These are phyloP conservation scores for Lonchura striata DNA, from an alignment of 2,113 vertebrate genomes.

Conservation along the genomic window DNA sequence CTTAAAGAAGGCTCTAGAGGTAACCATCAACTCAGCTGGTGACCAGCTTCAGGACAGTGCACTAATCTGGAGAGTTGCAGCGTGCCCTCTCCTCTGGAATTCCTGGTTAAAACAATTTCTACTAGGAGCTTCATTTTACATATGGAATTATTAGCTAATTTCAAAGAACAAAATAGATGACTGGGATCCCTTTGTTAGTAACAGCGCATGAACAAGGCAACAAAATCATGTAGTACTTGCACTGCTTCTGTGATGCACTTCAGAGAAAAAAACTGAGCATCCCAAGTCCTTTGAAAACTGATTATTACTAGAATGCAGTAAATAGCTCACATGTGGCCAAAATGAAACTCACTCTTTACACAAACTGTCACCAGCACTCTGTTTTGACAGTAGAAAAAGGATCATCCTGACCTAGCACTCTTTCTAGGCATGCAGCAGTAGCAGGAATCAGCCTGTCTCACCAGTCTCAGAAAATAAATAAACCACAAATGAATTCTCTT, in stretches of 20 bases:
- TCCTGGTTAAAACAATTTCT: not conserved
- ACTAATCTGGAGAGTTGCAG: not conserved
- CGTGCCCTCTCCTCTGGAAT: not conserved
- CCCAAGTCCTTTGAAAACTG: not conserved
- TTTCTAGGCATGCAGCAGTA: not conserved
- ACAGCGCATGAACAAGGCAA: not conserved
- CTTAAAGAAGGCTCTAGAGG: not conserved
- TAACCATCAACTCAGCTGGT: not conserved
- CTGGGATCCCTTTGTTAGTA: not conserved
- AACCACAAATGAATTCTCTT: not conserved
- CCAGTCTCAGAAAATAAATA: not conserved
- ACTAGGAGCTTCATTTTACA: not conserved
- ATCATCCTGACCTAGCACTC: not conserved
- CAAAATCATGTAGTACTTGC: not conserved
- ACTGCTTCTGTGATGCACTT: not conserved
- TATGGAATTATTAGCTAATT: not conserved
- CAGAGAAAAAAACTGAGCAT: not conserved
- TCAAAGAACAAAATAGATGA: not conserved
- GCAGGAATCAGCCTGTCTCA: not conserved
- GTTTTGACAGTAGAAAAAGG: not conserved
- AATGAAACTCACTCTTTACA: not conserved
- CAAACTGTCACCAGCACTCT: not conserved
- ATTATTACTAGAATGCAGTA: not conserved
- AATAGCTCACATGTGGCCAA: not conserved
- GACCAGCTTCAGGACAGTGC: not conserved